phyloP scores from a whole-genome alignment of 1,140 invertebrate genomes.

The Papilio helenus region DNA sequence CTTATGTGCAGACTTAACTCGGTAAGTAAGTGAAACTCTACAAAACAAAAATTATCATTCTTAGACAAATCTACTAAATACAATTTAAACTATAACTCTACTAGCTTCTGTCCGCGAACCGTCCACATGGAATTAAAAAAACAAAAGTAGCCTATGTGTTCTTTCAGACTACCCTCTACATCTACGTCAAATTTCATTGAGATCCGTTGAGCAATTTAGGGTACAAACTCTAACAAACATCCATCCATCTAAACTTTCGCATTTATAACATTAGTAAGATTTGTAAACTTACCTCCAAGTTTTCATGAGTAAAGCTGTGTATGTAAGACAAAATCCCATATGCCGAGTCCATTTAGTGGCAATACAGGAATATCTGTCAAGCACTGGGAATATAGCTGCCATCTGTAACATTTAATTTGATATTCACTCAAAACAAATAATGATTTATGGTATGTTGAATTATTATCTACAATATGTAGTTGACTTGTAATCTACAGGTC shows the following conservation, averaged over 20 bases:
- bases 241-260: no score
- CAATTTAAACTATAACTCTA: no score
- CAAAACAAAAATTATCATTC: conserved; percentile 45
- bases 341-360: conserved; percentile 95
- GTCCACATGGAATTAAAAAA: no score
- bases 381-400: conserved; percentile 94
- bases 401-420: conserved; percentile 85
- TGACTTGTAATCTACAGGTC: no score
- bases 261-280: not conserved
- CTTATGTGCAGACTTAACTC: conserved; percentile 96
- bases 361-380: conserved; percentile 91
- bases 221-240: no score
- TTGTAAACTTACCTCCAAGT: conserved; percentile 89
- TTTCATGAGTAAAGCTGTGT: conserved; percentile 95
- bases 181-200: no score
- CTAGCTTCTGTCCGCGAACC: no score
- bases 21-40: conserved; percentile 96
- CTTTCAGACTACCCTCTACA: no score
- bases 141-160: no score
- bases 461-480: not conserved
- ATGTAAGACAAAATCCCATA: conserved; percentile 95
- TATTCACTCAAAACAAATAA: not conserved
- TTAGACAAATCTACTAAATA: no score
- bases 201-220: no score
- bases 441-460: not conserved